phyloP scores from a whole-genome alignment of 2,797 vertebrate genomes.

The Phrynocephalus vlangalii region DNA sequence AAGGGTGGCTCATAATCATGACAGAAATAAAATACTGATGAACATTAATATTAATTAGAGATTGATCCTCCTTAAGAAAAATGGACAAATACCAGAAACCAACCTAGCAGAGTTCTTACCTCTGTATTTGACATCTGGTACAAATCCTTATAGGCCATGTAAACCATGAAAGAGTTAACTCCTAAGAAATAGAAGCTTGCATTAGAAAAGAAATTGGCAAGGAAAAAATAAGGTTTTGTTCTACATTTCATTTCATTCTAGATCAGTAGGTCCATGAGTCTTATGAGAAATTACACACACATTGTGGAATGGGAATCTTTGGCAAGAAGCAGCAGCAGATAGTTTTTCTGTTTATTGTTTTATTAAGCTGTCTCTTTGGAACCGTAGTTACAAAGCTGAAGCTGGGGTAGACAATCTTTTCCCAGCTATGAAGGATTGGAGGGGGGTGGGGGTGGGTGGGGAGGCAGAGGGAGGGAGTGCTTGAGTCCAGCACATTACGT shows the following conservation, averaged over 20 bases:
- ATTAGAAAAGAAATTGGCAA: constrained; percentile 33
- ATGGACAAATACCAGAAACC: background rate
- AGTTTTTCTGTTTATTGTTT: constrained; percentile 7
- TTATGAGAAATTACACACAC: constrained; percentile 46
- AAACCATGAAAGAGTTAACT: constrained; percentile 97
- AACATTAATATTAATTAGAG: background rate
- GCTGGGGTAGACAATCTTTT: background rate
- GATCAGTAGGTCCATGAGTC: background rate
- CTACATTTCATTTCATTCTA: background rate
- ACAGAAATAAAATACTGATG: background rate
- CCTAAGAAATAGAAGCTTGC: constrained; percentile 75
- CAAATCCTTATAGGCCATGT: constrained; percentile 98
- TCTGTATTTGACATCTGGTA: constrained; percentile 98
- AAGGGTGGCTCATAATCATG: background rate
- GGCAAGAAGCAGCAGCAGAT: constrained; percentile 29
- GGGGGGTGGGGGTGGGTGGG: background rate
- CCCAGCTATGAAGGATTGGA: background rate
- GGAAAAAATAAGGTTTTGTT: background rate
- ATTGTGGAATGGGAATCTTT: constrained; percentile 40
- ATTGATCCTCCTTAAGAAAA: background rate
- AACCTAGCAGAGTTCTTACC: constrained; percentile 76
- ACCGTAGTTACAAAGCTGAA: background rate
- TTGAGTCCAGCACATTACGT: background rate
- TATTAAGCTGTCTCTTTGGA: background rate
- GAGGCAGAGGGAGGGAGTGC: background rate